Percentiles rank a stretch among this genome's conserved stretches.
These are phyloP conservation scores for Enteromius thamalakanensis DNA, from an alignment of 2,797 vertebrate genomes.

Conservation along the genomic window DNA sequence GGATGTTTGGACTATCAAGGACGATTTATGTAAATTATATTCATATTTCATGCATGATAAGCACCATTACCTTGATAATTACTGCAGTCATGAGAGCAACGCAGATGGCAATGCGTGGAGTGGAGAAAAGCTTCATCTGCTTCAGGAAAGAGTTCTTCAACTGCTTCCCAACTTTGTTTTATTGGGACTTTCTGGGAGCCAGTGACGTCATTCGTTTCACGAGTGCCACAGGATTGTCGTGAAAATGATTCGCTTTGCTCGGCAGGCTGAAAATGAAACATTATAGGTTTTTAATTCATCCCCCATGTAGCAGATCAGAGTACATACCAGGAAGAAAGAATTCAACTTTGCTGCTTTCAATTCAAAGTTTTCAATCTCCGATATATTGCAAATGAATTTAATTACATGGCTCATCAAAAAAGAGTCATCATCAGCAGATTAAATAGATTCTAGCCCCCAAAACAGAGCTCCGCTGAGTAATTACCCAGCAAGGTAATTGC, in stretches of 20 bases:
- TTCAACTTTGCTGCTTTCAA: constrained; percentile 1
- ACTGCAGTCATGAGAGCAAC: constrained; percentile 27
- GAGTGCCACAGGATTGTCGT: constrained; percentile 1
- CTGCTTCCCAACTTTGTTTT: not conserved
- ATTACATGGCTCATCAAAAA: constrained; percentile 52
- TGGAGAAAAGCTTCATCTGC: constrained; percentile 24
- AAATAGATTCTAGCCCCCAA: constrained; percentile 19
- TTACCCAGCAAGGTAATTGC: constrained; percentile 45
- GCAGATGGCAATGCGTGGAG: constrained; percentile 38
- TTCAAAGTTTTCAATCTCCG: constrained; percentile 4
- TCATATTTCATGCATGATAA: constrained; percentile 50
- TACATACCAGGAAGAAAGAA: not conserved
- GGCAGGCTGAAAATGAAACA: constrained; percentile 9
- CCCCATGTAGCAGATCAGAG: not conserved
- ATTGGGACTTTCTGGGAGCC: constrained; percentile 4
- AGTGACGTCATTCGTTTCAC: constrained; percentile 8
- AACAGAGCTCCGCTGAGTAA: constrained; percentile 22
- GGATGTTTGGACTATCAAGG: constrained; percentile 46
- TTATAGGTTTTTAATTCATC: constrained; percentile 14
- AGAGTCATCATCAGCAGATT: constrained; percentile 43
- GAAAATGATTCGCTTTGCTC: constrained; percentile 14
- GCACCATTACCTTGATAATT: constrained; percentile 58
- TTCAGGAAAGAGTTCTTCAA: constrained; percentile 11
- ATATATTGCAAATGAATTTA: constrained; percentile 40
- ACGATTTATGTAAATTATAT: constrained; percentile 52